Evolutionary conservation across 1,140 invertebrate species (phyloP).

Genomic region (Philotrypesis tridentata): DNA sequence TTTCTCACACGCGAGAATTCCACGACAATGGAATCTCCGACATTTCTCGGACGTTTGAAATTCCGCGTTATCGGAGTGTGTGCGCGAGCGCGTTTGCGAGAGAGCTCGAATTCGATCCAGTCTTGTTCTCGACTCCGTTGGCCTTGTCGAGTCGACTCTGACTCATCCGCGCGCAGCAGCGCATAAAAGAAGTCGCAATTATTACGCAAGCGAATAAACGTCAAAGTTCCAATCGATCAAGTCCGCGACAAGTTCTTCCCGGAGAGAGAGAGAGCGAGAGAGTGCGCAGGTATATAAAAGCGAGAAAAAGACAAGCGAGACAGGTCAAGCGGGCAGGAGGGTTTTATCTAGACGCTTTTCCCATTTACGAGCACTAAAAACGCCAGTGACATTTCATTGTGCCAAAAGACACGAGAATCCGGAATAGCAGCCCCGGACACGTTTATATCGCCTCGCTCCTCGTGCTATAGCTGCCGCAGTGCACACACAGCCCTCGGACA

Average conservation of each 20-base stretch:
- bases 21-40: slow-evolving; percentile 18
- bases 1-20: slow-evolving; percentile 4
- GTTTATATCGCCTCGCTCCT: slow-evolving; percentile 23
- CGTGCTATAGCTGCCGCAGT: neutral
- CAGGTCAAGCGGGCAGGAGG: neutral
- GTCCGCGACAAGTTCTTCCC: neutral
- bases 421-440: slow-evolving; percentile 38
- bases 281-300: too few species aligned
- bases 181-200: too few species aligned
- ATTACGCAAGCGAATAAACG: too few species aligned
- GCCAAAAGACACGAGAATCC: slow-evolving; percentile 43
- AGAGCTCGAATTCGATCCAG: slow-evolving; percentile 39
- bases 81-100: neutral
- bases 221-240: too few species aligned
- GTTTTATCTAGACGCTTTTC: slow-evolving; percentile 17
- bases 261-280: neutral
- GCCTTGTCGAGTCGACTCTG: neutral
- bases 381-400: slow-evolving; percentile 28
- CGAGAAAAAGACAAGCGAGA: too few species aligned
- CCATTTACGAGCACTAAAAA: slow-evolving; percentile 39
- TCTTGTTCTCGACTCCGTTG: neutral
- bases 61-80: slow-evolving; percentile 7
- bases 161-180: slow-evolving; percentile 14
- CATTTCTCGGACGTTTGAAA: slow-evolving; percentile 37
- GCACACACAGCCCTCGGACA: neutral